Conservation (phyloP, 2,797 vertebrate genomes). For the Neosalanx taihuensis region DNA sequence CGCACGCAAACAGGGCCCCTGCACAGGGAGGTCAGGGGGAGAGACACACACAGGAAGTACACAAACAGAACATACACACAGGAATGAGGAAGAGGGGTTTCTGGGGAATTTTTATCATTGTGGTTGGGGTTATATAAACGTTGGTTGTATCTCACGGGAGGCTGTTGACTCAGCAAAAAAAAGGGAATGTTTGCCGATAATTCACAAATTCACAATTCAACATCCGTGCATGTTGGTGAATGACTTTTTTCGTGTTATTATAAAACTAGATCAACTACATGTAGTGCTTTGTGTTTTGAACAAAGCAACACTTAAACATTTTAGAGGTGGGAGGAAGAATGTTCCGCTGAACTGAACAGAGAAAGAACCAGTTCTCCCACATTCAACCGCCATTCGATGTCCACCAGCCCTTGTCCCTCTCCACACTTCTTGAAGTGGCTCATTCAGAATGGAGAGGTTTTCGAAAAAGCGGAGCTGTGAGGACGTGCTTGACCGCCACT, state of each 20-base stretch:
- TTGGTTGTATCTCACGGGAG: no score
- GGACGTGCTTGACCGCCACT: not conserved
- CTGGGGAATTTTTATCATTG: not conserved
- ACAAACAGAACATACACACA: not conserved
- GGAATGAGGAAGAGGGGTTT: conserved; percentile 5
- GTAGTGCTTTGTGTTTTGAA: no score
- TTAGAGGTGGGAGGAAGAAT: not conserved
- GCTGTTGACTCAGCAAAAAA: no score
- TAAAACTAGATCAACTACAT: no score
- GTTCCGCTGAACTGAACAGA: not conserved
- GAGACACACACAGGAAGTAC: conserved; percentile 11
- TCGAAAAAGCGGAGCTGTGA: not conserved
- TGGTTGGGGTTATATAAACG: not conserved
- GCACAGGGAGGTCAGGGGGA: conserved; percentile 16
- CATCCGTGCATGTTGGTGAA: no score
- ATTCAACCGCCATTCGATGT: no score
- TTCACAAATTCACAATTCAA: no score
- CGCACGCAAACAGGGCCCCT: conserved; percentile 91
- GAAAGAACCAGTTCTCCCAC: not conserved
- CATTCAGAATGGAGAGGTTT: not conserved
- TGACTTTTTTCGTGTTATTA: no score
- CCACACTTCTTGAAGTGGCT: not conserved
- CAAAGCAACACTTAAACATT: no score
- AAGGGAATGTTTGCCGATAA: no score
- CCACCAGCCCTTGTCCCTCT: not conserved